A percentile compares a stretch with the other conserved stretches of the same genome.
phyloP scores from a whole-genome alignment of 2,113 vertebrate genomes.

The Ciconia maguari region DNA sequence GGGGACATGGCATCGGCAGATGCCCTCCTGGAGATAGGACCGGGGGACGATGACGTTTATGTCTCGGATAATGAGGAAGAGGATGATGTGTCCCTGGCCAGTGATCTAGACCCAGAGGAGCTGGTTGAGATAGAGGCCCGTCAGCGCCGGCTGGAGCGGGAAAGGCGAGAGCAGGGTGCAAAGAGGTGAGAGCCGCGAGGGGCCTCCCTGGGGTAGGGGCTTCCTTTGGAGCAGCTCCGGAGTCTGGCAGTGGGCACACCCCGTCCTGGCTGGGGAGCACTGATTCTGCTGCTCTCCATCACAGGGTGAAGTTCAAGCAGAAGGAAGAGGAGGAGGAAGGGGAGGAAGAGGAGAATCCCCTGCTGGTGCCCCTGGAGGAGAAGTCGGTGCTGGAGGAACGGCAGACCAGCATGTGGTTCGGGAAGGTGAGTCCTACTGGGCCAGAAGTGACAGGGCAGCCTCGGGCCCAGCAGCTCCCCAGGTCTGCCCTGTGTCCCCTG shows the following conservation, averaged over 20 bases:
- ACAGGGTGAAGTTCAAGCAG: constrained; percentile 48
- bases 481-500: background rate
- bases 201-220: background rate
- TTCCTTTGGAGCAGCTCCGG: background rate
- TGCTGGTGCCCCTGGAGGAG: constrained; percentile 87
- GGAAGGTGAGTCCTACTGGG: constrained; percentile 78
- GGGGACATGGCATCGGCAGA: constrained; percentile 91
- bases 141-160: constrained; percentile 39
- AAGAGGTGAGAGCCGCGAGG: background rate
- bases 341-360: constrained; percentile 70
- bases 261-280: fast-evolving
- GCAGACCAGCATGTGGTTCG: constrained; percentile 90
- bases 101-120: constrained; percentile 89
- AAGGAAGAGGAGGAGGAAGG: constrained; percentile 62
- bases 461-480: background rate
- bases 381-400: constrained; percentile 80
- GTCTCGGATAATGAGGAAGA: constrained; percentile 69
- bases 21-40: constrained; percentile 55
- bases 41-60: constrained; percentile 76
- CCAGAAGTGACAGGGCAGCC: background rate
- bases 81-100: constrained; percentile 83
- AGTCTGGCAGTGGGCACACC: background rate
- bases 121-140: constrained; percentile 78
- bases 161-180: background rate
- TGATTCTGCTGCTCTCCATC: background rate